A percentile compares a stretch with the other conserved stretches of the same genome.
phyloP scores from a whole-genome alignment of 2,113 vertebrate genomes.

The Myotis lucifugus region DNA sequence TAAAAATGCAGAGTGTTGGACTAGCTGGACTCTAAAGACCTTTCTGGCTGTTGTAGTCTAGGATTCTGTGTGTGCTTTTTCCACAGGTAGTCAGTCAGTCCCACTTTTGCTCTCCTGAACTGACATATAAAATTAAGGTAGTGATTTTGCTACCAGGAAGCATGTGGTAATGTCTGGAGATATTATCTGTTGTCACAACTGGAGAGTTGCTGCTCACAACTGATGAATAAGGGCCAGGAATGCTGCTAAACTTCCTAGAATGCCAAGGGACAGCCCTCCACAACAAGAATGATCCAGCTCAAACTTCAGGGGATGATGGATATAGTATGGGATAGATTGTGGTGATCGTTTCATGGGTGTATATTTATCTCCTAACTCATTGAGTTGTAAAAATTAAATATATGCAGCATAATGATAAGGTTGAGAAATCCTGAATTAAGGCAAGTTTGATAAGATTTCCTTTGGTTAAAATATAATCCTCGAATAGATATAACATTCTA shows the following conservation, averaged over 20 bases:
- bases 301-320: neutral
- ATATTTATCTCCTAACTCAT: neutral
- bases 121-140: neutral
- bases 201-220: neutral
- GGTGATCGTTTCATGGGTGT: neutral
- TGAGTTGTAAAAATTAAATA: neutral
- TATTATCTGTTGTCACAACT: neutral
- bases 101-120: neutral
- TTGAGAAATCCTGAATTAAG: neutral
- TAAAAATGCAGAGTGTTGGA: neutral
- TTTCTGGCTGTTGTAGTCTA: neutral
- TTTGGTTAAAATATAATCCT: neutral
- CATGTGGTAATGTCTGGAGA: neutral
- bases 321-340: neutral
- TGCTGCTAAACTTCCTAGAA: neutral
- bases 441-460: neutral
- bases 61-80: conserved; percentile 5
- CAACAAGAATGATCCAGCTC: neutral
- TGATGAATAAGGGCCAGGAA: neutral
- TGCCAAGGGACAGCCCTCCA: neutral
- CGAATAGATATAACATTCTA: neutral
- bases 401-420: neutral
- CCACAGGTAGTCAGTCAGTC: neutral
- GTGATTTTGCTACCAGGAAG: neutral
- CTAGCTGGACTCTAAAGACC: neutral